Percentiles rank a stretch among this genome's conserved stretches.
Evolutionary conservation across 92 coral and sea anemone species (phyloP).

Genomic region (Epizoanthus illoricatus): DNA sequence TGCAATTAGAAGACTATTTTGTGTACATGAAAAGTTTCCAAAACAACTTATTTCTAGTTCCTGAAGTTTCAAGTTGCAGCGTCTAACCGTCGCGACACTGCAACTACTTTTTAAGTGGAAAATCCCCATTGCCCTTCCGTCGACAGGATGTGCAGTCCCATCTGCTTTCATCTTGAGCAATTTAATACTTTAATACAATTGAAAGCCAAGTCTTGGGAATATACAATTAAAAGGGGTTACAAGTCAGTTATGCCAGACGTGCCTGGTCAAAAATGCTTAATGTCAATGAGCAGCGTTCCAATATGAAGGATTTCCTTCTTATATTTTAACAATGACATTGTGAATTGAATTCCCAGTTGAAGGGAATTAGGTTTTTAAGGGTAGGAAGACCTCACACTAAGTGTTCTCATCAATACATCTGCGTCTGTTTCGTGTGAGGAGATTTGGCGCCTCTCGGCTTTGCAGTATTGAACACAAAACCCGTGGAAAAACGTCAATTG

Average conservation of each 20-base stretch:
- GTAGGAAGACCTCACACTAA: conserved; percentile 37
- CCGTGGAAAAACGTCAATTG: conserved; percentile 10
- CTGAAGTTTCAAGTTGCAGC: conserved; percentile 37
- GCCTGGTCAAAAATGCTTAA: too few relatives aligned
- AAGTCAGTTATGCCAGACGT: neutral
- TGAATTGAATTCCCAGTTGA: neutral
- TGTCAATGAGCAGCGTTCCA: neutral
- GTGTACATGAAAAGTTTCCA: neutral
- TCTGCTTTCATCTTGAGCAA: conserved; percentile 26
- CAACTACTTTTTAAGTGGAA: conserved; percentile 32
- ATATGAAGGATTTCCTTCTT: neutral
- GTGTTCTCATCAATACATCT: conserved; percentile 14
- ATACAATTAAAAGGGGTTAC: neutral
- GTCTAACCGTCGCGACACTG: conserved; percentile 35
- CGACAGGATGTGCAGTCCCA: conserved; percentile 6
- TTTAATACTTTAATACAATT: conserved; percentile 34
- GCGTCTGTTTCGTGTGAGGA: conserved; percentile 12
- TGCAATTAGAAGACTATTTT: neutral
- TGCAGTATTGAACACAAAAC: conserved; percentile 9
- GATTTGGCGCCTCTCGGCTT: conserved; percentile 31
- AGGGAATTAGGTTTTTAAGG: neutral
- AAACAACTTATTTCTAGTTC: conserved; percentile 19
- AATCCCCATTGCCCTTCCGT: conserved; percentile 28
- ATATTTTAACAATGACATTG: neutral
- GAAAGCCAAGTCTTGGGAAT: neutral